These are phyloP conservation scores for Acanthosepion esculentum DNA, from an alignment of 2,888 invertebrate genomes.

Conservation along the genomic window DNA sequence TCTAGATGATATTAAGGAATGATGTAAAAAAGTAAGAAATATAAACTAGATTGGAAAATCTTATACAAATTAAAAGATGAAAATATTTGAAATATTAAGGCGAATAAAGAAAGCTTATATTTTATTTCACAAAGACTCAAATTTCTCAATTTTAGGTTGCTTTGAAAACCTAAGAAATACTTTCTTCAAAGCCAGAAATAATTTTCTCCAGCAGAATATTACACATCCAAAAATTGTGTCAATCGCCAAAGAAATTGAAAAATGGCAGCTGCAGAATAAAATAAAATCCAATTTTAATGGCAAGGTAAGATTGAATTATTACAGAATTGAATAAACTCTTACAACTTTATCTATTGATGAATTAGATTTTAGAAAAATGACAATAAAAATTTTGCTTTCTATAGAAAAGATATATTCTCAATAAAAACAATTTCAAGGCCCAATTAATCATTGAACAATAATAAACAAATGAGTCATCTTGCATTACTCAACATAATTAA, in stretches of 20 bases:
- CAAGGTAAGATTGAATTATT: slow-evolving; percentile 25
- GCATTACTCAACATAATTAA: too few relatives aligned
- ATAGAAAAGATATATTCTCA: too few relatives aligned
- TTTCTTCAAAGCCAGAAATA: slow-evolving; percentile 34
- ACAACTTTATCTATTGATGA: too few relatives aligned
- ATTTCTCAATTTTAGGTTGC: neutral
- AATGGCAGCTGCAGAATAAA: slow-evolving; percentile 41
- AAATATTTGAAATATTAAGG: neutral
- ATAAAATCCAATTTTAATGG: slow-evolving; percentile 34
- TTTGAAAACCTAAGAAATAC: slow-evolving; percentile 37
- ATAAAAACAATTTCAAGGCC: too few relatives aligned
- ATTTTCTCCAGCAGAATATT: slow-evolving; percentile 43
- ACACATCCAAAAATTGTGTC: slow-evolving; percentile 42
- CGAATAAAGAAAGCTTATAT: neutral
- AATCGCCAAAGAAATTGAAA: slow-evolving; percentile 38
- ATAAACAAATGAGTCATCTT: too few relatives aligned
- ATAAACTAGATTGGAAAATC: too few relatives aligned
- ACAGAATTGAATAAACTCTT: neutral
- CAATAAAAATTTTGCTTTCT: too few relatives aligned
- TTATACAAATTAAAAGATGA: too few relatives aligned
- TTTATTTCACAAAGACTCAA: neutral
- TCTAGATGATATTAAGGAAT: too few relatives aligned
- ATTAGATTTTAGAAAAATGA: too few relatives aligned
- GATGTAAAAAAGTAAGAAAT: too few relatives aligned
- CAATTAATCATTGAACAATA: too few relatives aligned